Percentiles rank a stretch among this genome's conserved stretches.
These are phyloP conservation scores for Natator depressus DNA, from an alignment of 2,113 vertebrate genomes.

Conservation along the genomic window DNA sequence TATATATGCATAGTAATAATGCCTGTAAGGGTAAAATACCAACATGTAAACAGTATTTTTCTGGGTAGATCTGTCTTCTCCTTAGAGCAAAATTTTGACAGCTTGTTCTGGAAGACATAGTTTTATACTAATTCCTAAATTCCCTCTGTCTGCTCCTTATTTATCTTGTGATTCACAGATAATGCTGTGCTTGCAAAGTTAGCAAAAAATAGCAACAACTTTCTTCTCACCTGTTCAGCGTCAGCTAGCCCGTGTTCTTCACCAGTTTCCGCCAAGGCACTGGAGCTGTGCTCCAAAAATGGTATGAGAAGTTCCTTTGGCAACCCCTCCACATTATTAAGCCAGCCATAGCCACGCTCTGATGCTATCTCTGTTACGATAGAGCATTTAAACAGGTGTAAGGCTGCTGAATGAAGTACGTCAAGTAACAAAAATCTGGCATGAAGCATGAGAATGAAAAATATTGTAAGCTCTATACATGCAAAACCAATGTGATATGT, in stretches of 20 bases:
- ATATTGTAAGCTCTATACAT: neutral
- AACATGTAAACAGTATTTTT: neutral
- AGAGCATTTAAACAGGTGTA: neutral
- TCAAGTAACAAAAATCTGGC: neutral
- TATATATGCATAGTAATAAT: neutral
- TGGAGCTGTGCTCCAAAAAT: neutral
- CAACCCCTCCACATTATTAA: slow-evolving; percentile 2
- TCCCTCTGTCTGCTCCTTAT: neutral
- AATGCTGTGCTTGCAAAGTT: neutral
- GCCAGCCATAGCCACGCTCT: neutral
- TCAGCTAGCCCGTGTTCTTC: neutral
- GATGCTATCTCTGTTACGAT: slow-evolving; percentile 16
- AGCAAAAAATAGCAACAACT: neutral
- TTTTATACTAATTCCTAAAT: neutral
- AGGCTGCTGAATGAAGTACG: neutral
- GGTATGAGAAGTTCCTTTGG: neutral
- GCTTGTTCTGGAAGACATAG: neutral
- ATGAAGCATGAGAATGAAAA: neutral
- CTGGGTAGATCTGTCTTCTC: neutral
- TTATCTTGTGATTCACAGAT: neutral
- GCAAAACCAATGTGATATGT: neutral
- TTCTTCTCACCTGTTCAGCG: slow-evolving; percentile 60
- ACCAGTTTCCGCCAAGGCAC: neutral
- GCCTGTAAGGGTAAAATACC: neutral
- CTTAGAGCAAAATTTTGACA: neutral